Base-by-base conservation (phyloP, 1,140 invertebrate species). In the Habropoda laboriosa region DNA sequence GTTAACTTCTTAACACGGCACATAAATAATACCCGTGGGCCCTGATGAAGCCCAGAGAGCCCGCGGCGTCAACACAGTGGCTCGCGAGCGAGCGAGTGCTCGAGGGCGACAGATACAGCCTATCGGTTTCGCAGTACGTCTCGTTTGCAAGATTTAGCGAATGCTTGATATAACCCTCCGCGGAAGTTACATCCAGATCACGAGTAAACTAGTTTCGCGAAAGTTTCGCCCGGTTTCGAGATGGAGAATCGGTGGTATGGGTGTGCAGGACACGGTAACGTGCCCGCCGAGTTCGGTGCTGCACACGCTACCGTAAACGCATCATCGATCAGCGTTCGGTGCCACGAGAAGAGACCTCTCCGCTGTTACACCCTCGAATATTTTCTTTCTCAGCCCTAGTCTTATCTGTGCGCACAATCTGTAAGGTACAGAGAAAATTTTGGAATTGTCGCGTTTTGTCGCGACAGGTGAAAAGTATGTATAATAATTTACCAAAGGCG, bases 141-240 rank as follows among this genome's bases (percentile, higher is more conserved):
- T 32, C 27, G 53, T 40, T n/a, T 42, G 47, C 63, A 77, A 68
- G 63, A 67, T 76, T 80, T 86, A 86, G 80, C 67, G 80, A 78
- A 78, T 83, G 80, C 82, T 82, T 86, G 81, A 86, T 85, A 81
- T 85, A 84, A 86, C 71, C 76, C 53, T 30, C 35, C 40, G 55
- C 45, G 42, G 68, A 85, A 86, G 83, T 85, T 81, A 74, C 82
- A 85, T 86, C 70, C 70, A 79, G 73, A 86, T 86, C 82, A 64
- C 60, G 79, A 55, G 80, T 70, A 81, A 86, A 86, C 84, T 86
- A 86, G 79, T 86, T 86, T 85, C 70, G 32, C 47, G 68, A 75
- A 85, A 85, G 84, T 86, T 86, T 85, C 82, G 16, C 55, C 47
- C 53, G 53, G 57, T n/a, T n/a, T 64, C 45, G 21, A 61, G 53